Evolutionary conservation across 2,113 vertebrate genomes (phyloP).

Genomic region (Xyrauchen texanus): DNA sequence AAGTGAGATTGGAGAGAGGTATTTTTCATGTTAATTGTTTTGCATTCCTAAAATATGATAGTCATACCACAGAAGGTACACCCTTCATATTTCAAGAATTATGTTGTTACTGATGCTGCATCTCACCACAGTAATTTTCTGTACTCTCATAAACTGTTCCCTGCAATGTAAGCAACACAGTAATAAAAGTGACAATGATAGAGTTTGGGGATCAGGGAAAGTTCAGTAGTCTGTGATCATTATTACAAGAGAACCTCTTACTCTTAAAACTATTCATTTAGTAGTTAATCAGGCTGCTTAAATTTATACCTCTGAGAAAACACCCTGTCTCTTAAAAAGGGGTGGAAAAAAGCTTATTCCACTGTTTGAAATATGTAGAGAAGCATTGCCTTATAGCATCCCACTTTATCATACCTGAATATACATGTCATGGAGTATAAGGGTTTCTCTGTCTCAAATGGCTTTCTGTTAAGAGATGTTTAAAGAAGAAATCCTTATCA

Average conservation of each 20-base stretch:
- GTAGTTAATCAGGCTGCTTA: not conserved
- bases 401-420: not conserved
- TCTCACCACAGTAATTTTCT: not conserved
- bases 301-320: slow-evolving; percentile 7
- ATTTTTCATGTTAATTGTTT: not conserved
- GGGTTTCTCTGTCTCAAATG: not conserved
- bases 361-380: not conserved
- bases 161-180: not conserved
- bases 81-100: not conserved
- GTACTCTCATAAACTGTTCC: not conserved
- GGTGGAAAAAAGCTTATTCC: not conserved
- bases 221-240: not conserved
- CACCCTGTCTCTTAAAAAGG: not conserved
- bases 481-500: not conserved
- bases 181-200: not conserved
- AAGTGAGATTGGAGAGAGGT: not conserved
- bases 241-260: not conserved
- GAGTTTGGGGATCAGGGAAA: not conserved
- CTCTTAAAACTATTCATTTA: slow-evolving; percentile 1
- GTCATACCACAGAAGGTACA: not conserved
- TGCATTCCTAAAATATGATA: not conserved
- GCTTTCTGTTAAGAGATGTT: not conserved
- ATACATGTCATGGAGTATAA: not conserved
- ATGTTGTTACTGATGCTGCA: not conserved
- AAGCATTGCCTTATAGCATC: not conserved